These are phyloP conservation scores for Caenorhabditis drosophilae DNA, from an alignment of 2,888 invertebrate genomes.

Conservation along the genomic window DNA sequence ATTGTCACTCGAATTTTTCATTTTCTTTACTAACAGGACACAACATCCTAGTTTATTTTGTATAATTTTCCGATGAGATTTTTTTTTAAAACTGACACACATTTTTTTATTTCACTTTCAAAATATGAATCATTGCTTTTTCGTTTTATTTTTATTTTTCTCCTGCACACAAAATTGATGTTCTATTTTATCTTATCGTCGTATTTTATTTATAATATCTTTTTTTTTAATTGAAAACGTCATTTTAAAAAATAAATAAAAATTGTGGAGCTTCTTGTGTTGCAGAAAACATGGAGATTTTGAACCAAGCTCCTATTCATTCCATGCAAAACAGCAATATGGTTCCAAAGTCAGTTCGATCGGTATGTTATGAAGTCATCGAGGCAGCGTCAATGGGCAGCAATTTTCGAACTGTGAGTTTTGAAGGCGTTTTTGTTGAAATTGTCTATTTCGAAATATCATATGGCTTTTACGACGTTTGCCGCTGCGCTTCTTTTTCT, in stretches of 20 bases:
- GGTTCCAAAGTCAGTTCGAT: too few relatives aligned
- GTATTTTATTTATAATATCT: background rate
- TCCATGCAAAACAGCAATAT: too few relatives aligned
- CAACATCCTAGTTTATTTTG: background rate
- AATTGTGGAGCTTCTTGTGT: background rate
- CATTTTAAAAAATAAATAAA: background rate
- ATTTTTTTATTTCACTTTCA: background rate
- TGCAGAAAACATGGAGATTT: constrained; percentile 9
- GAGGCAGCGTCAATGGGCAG: too few relatives aligned
- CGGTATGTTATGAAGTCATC: too few relatives aligned
- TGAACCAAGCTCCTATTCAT: constrained; percentile 5
- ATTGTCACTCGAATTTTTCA: background rate
- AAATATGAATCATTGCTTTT: background rate
- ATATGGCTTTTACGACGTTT: too few relatives aligned
- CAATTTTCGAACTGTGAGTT: too few relatives aligned
- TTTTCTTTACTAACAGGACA: constrained; percentile 4
- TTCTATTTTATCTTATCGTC: background rate
- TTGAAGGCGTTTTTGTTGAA: too few relatives aligned
- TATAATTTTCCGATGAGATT: background rate
- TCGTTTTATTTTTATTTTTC: background rate
- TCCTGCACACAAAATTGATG: background rate
- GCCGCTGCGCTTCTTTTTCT: too few relatives aligned
- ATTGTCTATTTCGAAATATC: too few relatives aligned
- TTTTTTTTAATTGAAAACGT: background rate
- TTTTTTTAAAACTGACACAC: too few relatives aligned